Base-by-base conservation (phyloP, 2,888 invertebrate species). In the Pachycephus smyrnensis region DNA sequence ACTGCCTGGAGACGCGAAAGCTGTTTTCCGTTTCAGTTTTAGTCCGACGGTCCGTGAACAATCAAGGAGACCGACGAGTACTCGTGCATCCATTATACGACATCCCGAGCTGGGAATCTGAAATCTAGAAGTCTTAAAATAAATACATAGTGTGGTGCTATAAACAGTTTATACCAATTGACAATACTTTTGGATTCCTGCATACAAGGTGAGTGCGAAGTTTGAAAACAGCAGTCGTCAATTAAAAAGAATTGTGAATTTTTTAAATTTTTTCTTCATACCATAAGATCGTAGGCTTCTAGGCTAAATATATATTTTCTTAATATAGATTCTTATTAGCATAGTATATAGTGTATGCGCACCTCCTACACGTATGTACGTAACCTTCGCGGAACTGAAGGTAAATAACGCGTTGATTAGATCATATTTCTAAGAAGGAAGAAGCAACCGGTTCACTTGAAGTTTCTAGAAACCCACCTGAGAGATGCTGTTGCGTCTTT, bases 21-120 rank as follows among this genome's bases (percentile, higher is more conserved):
- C 74, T 36, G 74, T 74, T 36, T 74, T 74, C 74, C 36, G 74
- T 74, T 74, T 74, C 74, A 74, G 74, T 74, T 74, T 74, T 33
- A 74, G 74, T 74, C 37, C 23, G 33, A 74, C 74, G 37, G 36
- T 36, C 74, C 37, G 31, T 55, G 55, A 55, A 55, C 55, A 55
- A 23, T 55, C 55, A 55, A 0, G 55, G 55, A 15, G 23, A 55
- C 23, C 9, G 23, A 55, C 23, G 23, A 55, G 55, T 23, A 55
- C 9, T 55, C 23, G 23, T 55, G 23, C 55, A 23, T 23, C 55
- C 55, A 55, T 55, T 23, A 9, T 55, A 55, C 23, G 23, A 23
- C 9, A 23, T 55, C 55, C 55, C 55, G 23, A 23, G 55, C 23
- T 55, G 55, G 55, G 23, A 23, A 23, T 23, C 55, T 23, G 9